Evolutionary conservation across 2,888 invertebrate genomes (phyloP).

Genomic region (Leucophora obtusa): DNA sequence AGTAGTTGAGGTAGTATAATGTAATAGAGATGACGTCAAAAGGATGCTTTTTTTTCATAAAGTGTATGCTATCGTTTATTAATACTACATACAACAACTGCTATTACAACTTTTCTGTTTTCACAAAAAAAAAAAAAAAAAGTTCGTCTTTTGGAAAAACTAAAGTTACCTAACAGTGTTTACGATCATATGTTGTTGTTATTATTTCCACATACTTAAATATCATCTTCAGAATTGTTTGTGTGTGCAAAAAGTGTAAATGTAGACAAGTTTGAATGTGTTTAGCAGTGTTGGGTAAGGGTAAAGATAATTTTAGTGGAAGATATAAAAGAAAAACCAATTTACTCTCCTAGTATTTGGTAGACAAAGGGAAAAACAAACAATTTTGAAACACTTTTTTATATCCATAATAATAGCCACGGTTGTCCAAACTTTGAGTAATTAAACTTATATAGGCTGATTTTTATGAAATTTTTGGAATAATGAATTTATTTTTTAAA

Average conservation of each 20-base stretch:
- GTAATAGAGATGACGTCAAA: conserved; percentile 56
- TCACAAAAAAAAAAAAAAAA: conserved; percentile 36
- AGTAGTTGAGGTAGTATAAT: conserved; percentile 48
- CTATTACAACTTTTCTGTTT: conserved; percentile 35
- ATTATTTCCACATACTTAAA: conserved; percentile 24
- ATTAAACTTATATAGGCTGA: too few relatives aligned
- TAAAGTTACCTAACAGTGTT: conserved; percentile 13
- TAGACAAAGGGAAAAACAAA: too few relatives aligned
- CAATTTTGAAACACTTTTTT: too few relatives aligned
- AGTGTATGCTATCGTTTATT: conserved; percentile 36
- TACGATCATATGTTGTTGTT: conserved; percentile 22
- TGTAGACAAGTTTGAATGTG: neutral
- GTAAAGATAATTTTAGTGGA: too few relatives aligned
- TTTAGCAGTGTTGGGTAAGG: too few relatives aligned
- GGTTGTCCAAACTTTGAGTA: too few relatives aligned
- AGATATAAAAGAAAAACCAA: too few relatives aligned
- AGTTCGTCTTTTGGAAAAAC: conserved; percentile 20
- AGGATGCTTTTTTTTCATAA: conserved; percentile 9
- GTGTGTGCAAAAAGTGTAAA: conserved; percentile 6
- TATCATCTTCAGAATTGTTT: conserved; percentile 32
- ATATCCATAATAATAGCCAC: too few relatives aligned
- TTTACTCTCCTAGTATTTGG: too few relatives aligned
- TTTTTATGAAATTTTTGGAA: too few relatives aligned
- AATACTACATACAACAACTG: conserved; percentile 36
- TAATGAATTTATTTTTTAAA: too few relatives aligned